Base-by-base conservation (phyloP, 2,888 invertebrate species). In the Calameuta filiformis region DNA sequence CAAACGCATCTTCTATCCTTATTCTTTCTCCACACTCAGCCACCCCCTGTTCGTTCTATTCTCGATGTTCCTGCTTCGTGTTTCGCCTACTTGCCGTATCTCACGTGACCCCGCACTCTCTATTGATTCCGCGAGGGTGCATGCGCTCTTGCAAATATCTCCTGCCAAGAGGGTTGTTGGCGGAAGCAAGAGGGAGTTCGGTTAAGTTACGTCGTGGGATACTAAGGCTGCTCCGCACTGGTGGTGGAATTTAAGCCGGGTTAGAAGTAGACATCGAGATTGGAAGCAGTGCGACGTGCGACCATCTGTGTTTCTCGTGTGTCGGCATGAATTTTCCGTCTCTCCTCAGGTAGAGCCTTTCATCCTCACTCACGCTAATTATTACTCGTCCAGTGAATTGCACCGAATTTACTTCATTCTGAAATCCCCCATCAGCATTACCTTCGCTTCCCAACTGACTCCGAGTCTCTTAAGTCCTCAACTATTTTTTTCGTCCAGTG, bases 41-140 rank as follows among this genome's bases (percentile, higher is more conserved):
- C 76, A 77, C 73, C 79, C 75, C 75, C 76, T 76, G 77, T 69
- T 79, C 76, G 75, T 76, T 75, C 77, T 68, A 74, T 69, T 35
- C 71, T 79, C 73, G 73, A 73, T 73, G 75, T 37, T 75, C 78
- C 76, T 76, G 76, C 37, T 73, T 73, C 31, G 56, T 23, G 56
- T 56, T 56, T 56, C 35, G 56, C 75, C 73, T 37, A 68, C 74
- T 69, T 37, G 69, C 23, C 69, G 79, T 23, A 68, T 71, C 86
- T 89, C 90, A 89, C 89, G 89, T 89, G 90, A 90, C 89, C 75
- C 88, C 84, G 85, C 71, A 80, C 83, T 82, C 82, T 86, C 88
- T 90, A 90, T 90, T 89, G 90, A 90, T 90, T 86, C 84, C 84
- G 84, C 83, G 87, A 84, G 86, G 86, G 89, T 88, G 89, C 89